Base-by-base conservation (phyloP, 2,888 invertebrate genomes). In the Proisotoma minuta region DNA sequence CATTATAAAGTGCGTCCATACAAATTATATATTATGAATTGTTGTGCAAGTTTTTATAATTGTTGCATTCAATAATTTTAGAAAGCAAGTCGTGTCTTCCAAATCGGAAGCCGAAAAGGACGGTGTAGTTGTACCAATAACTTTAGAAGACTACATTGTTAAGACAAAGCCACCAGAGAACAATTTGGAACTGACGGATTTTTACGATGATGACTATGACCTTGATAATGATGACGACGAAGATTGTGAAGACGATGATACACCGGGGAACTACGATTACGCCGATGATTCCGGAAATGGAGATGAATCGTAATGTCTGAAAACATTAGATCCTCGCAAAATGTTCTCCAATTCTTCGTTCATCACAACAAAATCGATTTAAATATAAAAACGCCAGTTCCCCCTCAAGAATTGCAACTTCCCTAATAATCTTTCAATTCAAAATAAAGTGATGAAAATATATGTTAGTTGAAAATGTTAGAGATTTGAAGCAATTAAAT, bases 71-170 rank as follows among this genome's bases (percentile, higher is more conserved):
- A n/a, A n/a, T n/a, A n/a, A n/a, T n/a, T n/a, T n/a, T 78, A 97
- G 97, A 77, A 97, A 95, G 81, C 98, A 99, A 84, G 98, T 98
- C 18, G 87, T 91, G 77, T 91, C 91, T 23, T 96, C 97, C 29
- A 88, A 94, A 76, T 85, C 87, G 56, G 97, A 98, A 72, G 99
- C 99, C 0, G 94, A 94, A 78, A 88, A 90, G 71, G 99, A 99
- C 80, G 95, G 95, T 71, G 94, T 99, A 69, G 89, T 89, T 59
- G 98, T 99, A 74, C 99, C 98, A 12, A 86, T 91, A 75, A 99
- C 99, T 2, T 82, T 98, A 77, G 98, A 99, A 63, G 99, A 99
- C 79, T 98, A 98, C 80, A 97, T 97, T 81, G 91, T 98, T 77
- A 82, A 88, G 79, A 89, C 91, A 73, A 91, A 91, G 81, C 88